Conservation (phyloP, 1,140 invertebrate species). For the Ceratina australensis region DNA sequence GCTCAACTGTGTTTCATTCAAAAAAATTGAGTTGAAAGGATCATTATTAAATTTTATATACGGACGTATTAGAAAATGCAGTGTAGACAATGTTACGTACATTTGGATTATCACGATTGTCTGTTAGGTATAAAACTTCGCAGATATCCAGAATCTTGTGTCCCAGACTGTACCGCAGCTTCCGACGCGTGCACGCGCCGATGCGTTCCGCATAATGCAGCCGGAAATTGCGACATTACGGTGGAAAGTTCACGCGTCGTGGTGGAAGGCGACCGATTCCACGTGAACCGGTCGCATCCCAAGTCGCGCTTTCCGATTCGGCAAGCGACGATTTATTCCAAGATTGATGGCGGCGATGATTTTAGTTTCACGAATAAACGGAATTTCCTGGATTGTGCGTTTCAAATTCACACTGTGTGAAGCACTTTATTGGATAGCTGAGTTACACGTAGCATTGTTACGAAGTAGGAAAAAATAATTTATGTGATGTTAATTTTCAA, state of each 20-base stretch:
- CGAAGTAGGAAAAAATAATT: too few species aligned
- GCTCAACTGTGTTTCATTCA: too few species aligned
- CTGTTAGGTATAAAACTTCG: too few species aligned
- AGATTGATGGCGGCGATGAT: neutral
- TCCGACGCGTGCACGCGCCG: slow-evolving; percentile 58
- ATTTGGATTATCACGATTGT: too few species aligned
- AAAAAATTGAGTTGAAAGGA: too few species aligned
- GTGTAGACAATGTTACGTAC: too few species aligned
- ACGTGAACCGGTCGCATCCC: neutral
- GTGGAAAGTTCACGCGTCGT: slow-evolving; percentile 65
- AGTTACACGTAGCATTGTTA: too few species aligned
- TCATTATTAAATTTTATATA: too few species aligned
- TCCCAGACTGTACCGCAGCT: slow-evolving; percentile 49
- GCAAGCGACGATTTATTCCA: neutral
- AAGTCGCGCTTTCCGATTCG: neutral
- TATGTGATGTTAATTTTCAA: too few species aligned
- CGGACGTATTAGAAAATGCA: too few species aligned
- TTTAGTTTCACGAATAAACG: neutral
- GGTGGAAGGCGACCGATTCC: slow-evolving; percentile 20
- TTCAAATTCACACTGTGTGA: neutral
- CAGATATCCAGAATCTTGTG: too few species aligned
- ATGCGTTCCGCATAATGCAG: slow-evolving; percentile 68
- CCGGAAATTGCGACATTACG: slow-evolving; percentile 64
- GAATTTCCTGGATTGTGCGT: neutral
- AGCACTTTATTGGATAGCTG: too few species aligned